Evolutionary conservation across 2,888 invertebrate species (phyloP).

Genomic region (Caenorhabditis angaria): DNA sequence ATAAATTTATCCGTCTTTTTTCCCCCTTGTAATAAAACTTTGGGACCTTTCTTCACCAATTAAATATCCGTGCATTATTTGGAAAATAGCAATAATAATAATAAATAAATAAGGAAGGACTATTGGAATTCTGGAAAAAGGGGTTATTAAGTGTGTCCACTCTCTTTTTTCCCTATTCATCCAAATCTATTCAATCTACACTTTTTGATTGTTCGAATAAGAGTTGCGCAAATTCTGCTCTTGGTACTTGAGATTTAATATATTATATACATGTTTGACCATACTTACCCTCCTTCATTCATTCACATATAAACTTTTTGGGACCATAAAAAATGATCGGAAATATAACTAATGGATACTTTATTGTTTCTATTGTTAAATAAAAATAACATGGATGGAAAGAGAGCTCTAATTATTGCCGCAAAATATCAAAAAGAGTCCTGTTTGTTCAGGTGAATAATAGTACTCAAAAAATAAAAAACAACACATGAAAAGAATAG

Average conservation of each 20-base stretch:
- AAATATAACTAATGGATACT: no score
- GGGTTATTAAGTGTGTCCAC: not conserved
- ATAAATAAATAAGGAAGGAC: not conserved
- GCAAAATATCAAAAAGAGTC: not conserved
- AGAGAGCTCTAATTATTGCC: not conserved
- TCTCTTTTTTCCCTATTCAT: not conserved
- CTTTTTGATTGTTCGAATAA: not conserved
- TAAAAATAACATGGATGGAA: not conserved
- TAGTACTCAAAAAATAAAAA: not conserved
- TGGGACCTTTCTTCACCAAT: no score
- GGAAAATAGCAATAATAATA: not conserved
- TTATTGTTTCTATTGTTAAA: not conserved
- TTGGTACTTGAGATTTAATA: not conserved
- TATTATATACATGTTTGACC: no score
- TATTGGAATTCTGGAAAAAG: not conserved
- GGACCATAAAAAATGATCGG: no score
- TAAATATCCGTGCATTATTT: not conserved
- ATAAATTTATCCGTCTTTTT: slow-evolving; percentile 3
- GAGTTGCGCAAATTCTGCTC: not conserved
- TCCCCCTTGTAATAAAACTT: no score
- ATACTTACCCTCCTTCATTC: no score
- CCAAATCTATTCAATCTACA: not conserved
- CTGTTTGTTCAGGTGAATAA: slow-evolving; percentile 4
- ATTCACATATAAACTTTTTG: no score
- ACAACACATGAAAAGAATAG: not conserved